Base-by-base conservation (phyloP, 2,888 invertebrate genomes). In the Yponomeuta plumbellus region DNA sequence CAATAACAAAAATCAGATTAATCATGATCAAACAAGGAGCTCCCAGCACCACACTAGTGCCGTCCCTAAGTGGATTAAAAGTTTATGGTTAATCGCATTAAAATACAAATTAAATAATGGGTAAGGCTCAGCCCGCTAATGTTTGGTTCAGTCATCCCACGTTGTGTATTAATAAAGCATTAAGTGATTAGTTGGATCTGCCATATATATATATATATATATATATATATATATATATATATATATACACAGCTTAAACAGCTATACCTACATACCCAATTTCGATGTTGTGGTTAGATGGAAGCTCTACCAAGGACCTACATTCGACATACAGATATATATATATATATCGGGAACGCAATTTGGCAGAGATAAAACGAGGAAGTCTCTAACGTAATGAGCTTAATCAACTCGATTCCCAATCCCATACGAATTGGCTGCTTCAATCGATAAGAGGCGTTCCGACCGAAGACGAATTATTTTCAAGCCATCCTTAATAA, bases 41-140 rank as follows among this genome's bases (percentile, higher is more conserved):
- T 52, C 34, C 44, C 44, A 5, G 17, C 44, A 52, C 44, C 17
- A 52, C 44, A 52, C 21, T 44, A 22, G 20, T 62, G 22, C 13
- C 6, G 59, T 8, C 23, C 22, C 11, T 59, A 59, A 59, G 22
- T 59, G 59, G 59, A 59, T 59, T 59, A 59, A 59, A 59, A 59
- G 59, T 59, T 59, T 59, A 21, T 59, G 13, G 21, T 56, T 65
- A 22, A 56, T 26, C 23, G 22, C 52, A 26, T 26, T 22, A 59
- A 52, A 21, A 22, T 62, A 21, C 52, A 65, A 52, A 57, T 20
- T 65, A 22, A 57, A 66, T 66, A 34, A 66, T 59, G 40, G 66
- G 40, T 44, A 40, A 20, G 21, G 61, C 34, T 39, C 59, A 11
- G 20, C 39, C 13, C 23, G 23, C 23, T 59, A 59, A 23, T 22